Evolutionary conservation across 2,888 invertebrate species (phyloP), one percentile per base, ranked within the genome.

Genomic region (Apeira syringaria): DNA sequence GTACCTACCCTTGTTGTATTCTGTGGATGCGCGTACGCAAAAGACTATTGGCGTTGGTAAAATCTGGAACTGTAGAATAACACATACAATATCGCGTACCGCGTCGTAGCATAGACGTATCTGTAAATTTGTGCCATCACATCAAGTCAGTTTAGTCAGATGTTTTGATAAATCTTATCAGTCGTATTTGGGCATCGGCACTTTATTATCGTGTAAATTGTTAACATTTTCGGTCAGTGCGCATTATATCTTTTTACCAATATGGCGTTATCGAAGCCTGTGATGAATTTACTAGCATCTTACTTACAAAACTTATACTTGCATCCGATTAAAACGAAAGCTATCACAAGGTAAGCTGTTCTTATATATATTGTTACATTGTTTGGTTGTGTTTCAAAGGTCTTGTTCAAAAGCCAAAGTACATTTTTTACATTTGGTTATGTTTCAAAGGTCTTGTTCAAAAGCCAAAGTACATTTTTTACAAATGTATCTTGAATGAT

Each of bases 241-340:
- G 7, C 29, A 32, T 7, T 41, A 9, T 30, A 36, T n/a, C 34
- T 18, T n/a, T 26, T 34, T 25, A 13, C 9, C 33, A 90, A 76
- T 69, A 94, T 94, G 94, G 85, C 93, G 37, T 81, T 94, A 47
- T 94, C 94, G 12, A 95, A 94, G 79, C 95, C 95, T 5, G 68
- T 95, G 39, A 93, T 94, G 74, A 92, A 92, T 60, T 82, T 94
- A 36, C 64, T 95, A 18, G 92, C 93, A 33, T 91, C 92, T 25
- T 96, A 96, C 81, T 92, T 96, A 65, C 92, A 94, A 60, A 94
- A 94, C 69, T 86, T 96, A 32, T 95, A 94, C 70, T 91, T 92
- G 48, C 92, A 94, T 79, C 96, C 96, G 0, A 88, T 96, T 37
- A 93, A 92, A 70, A 96, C 96, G 1, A 95, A 95, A 88, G 93